A percentile compares a stretch with the other conserved stretches of the same genome.
Conservation (phyloP, 1,140 invertebrate species). For the Lepidurus apus region DNA sequence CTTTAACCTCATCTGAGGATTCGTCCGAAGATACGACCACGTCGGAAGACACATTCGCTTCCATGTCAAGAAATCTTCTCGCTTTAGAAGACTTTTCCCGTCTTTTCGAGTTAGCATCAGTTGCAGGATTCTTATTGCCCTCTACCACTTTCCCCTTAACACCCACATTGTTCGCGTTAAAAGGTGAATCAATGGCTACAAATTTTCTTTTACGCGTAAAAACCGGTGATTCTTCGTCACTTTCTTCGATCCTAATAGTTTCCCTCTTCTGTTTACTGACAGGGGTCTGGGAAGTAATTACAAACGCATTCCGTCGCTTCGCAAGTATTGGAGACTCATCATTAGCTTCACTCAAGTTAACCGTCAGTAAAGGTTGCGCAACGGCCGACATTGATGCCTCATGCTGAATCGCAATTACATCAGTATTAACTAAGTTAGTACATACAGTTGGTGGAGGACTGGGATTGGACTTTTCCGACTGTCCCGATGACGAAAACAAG, state of each 20-base stretch:
- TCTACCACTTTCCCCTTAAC: background rate
- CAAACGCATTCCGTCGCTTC: background rate
- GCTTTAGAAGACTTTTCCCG: background rate
- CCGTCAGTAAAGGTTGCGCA: background rate
- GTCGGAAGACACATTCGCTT: slow-evolving; percentile 27
- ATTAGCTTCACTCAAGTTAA: background rate
- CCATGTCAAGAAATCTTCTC: slow-evolving; percentile 23
- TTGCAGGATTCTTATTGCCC: background rate
- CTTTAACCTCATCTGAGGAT: background rate
- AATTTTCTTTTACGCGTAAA: slow-evolving; percentile 26
- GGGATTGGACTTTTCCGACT: background rate
- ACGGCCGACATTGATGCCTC: background rate
- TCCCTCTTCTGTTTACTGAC: background rate
- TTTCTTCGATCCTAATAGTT: background rate
- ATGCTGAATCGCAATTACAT: background rate
- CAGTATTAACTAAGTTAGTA: background rate
- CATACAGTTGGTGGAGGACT: background rate
- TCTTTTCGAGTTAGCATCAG: background rate
- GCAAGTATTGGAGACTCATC: slow-evolving; percentile 11
- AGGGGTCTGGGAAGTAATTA: background rate
- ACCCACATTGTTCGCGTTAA: background rate
- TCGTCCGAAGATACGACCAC: slow-evolving; percentile 29
- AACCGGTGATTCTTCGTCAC: slow-evolving; percentile 29
- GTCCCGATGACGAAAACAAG: background rate
- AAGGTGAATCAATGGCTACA: slow-evolving; percentile 8